Evolutionary conservation across 2,113 vertebrate genomes (phyloP).

Genomic region (Pristiophorus japonicus): DNA sequence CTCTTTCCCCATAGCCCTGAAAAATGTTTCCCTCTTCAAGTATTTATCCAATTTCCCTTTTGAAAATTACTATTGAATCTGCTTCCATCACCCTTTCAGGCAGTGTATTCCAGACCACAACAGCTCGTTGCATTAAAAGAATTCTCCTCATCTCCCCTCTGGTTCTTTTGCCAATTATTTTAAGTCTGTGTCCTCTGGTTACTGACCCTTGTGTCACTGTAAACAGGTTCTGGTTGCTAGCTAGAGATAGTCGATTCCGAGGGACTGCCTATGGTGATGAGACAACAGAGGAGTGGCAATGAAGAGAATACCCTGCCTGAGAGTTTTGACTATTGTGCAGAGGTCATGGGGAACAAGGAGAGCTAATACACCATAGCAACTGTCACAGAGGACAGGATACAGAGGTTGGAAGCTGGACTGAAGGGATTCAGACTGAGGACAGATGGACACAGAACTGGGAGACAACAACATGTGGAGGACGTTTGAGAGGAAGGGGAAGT

Average conservation of each 20-base stretch:
- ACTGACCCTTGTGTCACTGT: not conserved
- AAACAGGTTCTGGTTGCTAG: not conserved
- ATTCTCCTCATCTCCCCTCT: not conserved
- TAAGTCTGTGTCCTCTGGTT: not conserved
- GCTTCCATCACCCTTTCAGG: not conserved
- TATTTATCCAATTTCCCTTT: not conserved
- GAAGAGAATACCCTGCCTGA: not conserved
- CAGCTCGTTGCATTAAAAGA: not conserved
- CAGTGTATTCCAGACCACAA: not conserved
- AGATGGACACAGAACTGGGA: too few species aligned
- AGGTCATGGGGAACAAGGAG: not conserved
- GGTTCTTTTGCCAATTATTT: not conserved
- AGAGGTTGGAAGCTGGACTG: not conserved
- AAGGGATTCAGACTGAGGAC: not conserved
- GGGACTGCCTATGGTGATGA: too few species aligned
- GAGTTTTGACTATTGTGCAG: not conserved
- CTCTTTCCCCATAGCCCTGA: not conserved
- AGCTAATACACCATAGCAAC: not conserved
- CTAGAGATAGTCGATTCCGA: not conserved
- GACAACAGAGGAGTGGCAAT: not conserved
- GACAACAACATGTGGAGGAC: too few species aligned
- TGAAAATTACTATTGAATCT: not conserved
- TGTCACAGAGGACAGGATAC: not conserved
- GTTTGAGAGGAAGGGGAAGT: too few species aligned
- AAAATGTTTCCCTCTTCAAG: not conserved